phyloP scores from a whole-genome alignment of 2,113 vertebrate species.

The Phyllostomus discolor region DNA sequence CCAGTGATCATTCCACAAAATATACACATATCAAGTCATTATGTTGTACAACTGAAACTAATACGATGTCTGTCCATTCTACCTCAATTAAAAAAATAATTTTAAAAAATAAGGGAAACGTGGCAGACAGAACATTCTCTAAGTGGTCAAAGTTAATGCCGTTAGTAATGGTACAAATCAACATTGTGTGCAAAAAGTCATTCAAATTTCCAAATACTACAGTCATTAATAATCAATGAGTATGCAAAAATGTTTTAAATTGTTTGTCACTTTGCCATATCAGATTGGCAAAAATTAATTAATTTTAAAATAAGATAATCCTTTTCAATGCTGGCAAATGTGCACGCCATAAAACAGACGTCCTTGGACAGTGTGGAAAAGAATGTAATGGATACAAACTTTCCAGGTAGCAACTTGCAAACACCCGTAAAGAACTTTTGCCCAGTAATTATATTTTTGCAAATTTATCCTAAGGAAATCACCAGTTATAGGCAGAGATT shows the following conservation, averaged over 20 bases:
- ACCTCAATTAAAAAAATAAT: too few relatives aligned
- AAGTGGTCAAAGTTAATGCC: too few relatives aligned
- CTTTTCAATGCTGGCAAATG: not conserved
- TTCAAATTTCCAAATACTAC: not conserved
- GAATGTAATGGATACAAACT: not conserved
- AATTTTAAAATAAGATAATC: constrained; percentile 31
- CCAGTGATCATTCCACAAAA: too few relatives aligned
- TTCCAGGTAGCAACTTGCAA: not conserved
- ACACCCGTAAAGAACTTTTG: not conserved
- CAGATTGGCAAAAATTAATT: not conserved
- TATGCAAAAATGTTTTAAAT: not conserved
- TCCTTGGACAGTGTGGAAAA: not conserved
- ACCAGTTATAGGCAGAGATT: constrained; percentile 11
- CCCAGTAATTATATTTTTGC: not conserved
- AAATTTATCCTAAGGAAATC: not conserved
- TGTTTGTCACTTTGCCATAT: not conserved
- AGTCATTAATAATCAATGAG: not conserved
- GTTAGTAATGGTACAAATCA: not conserved
- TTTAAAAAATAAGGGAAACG: too few relatives aligned
- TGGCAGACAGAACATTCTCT: too few relatives aligned
- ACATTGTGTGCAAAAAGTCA: not conserved
- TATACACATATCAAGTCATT: too few relatives aligned
- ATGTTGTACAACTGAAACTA: too few relatives aligned
- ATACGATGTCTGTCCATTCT: too few relatives aligned
- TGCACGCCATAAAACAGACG: not conserved